A percentile compares a stretch with the other conserved stretches of the same genome.
Conservation (phyloP, 2,797 vertebrate species). For the Coregonus suidteri region DNA sequence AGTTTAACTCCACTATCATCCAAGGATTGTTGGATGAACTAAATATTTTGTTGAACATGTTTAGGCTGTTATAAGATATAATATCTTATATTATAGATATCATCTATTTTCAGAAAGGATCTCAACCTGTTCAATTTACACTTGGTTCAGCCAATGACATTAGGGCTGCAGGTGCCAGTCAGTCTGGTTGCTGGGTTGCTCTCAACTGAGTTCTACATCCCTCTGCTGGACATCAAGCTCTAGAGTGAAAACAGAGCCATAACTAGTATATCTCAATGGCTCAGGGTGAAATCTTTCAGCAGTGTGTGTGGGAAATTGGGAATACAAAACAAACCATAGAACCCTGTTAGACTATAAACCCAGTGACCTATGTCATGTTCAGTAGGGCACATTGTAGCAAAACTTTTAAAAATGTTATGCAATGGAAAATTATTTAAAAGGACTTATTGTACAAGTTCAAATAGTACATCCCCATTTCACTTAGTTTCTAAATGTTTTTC, state of each 20-base stretch:
- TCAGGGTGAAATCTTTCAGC: too few species aligned
- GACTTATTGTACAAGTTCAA: too few species aligned
- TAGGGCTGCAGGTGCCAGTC: not conserved
- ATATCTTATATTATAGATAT: not conserved
- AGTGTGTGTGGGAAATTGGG: too few species aligned
- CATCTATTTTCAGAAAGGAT: not conserved
- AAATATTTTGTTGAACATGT: constrained; percentile 4
- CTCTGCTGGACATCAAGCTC: constrained; percentile 57
- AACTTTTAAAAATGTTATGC: not conserved
- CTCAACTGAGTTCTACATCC: constrained; percentile 51
- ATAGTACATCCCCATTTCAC: not conserved
- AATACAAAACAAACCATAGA: not conserved
- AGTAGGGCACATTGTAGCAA: not conserved
- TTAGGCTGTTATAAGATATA: constrained; percentile 56
- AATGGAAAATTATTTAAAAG: not conserved
- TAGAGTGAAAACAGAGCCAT: not conserved
- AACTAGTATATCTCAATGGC: too few species aligned
- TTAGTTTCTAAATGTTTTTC: not conserved
- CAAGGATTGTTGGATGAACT: not conserved
- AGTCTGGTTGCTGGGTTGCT: constrained; percentile 3
- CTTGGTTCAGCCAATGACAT: not conserved
- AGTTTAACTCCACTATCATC: constrained; percentile 46
- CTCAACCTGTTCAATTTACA: not conserved
- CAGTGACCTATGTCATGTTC: not conserved
- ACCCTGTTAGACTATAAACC: not conserved